Percentiles rank a stretch among this genome's conserved stretches.
Evolutionary conservation across 2,113 vertebrate species (phyloP).

Genomic region (Pholis gunnellus): DNA sequence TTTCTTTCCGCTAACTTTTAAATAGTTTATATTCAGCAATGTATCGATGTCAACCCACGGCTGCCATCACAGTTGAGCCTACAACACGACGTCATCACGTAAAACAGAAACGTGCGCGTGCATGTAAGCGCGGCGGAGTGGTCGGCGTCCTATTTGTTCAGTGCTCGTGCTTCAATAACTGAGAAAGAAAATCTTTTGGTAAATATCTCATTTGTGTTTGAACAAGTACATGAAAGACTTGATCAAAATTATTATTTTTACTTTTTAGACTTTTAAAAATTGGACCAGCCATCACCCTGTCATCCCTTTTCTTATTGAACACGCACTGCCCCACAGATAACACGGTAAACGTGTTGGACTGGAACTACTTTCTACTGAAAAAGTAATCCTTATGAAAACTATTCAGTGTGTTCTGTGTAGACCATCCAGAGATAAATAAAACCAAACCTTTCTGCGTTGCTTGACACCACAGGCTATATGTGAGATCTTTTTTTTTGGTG

Average conservation of each 20-base stretch:
- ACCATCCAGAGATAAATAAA: slow-evolving; percentile 2
- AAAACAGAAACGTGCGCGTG: slow-evolving; percentile 18
- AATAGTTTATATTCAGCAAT: slow-evolving; percentile 78
- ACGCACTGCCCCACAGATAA: neutral
- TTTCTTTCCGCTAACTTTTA: slow-evolving; percentile 81
- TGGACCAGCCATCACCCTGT: neutral
- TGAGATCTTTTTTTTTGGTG: neutral
- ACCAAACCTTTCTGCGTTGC: neutral
- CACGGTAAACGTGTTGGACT: neutral
- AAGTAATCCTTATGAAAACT: neutral
- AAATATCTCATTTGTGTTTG: neutral
- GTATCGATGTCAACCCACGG: slow-evolving; percentile 81
- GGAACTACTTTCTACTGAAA: neutral
- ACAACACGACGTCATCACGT: slow-evolving; percentile 75
- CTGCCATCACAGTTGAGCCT: slow-evolving; percentile 79
- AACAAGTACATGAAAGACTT: too few relatives aligned
- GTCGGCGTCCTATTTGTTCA: neutral
- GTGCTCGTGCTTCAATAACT: neutral
- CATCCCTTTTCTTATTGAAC: too few relatives aligned
- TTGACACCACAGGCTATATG: neutral
- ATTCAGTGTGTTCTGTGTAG: neutral
- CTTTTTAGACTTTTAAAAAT: neutral
- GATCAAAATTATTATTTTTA: neutral
- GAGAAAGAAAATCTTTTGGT: neutral
- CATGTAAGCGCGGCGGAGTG: neutral